phyloP scores from a whole-genome alignment of 2,888 invertebrate genomes.

The Microctonus hyperodae region DNA sequence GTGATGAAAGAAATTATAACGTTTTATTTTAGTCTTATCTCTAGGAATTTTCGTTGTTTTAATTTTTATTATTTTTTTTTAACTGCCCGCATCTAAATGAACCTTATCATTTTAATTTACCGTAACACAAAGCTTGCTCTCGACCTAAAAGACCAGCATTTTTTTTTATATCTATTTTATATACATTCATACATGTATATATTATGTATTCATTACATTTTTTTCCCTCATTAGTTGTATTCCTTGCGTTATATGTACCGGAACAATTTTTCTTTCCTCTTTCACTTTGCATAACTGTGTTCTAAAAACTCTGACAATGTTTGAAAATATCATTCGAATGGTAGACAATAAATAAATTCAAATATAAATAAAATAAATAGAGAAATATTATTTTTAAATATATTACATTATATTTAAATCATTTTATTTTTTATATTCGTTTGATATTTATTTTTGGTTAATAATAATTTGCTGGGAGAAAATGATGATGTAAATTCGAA shows the following conservation, averaged over 20 bases:
- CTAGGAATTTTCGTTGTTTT: not conserved
- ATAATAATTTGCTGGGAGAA: not conserved
- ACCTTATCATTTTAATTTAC: conserved; percentile 20
- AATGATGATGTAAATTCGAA: conserved; percentile 6
- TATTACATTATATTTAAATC: too few species aligned
- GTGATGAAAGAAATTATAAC: not conserved
- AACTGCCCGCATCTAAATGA: conserved; percentile 1
- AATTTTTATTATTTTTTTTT: not conserved
- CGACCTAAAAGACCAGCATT: conserved; percentile 11
- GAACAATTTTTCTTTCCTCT: conserved; percentile 18
- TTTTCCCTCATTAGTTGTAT: conserved; percentile 15
- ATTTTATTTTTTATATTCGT: not conserved
- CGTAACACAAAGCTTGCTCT: conserved; percentile 8
- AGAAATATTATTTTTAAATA: not conserved
- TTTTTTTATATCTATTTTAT: conserved; percentile 7
- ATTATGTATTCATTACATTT: conserved; percentile 15
- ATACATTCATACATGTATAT: not conserved
- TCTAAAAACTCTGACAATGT: conserved; percentile 10
- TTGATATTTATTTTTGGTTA: not conserved
- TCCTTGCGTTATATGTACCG: not conserved
- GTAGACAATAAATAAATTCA: not conserved
- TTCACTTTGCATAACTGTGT: not conserved
- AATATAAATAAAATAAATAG: not conserved
- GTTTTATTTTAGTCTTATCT: not conserved
- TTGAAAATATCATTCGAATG: not conserved